Base-by-base conservation (phyloP, 2,113 vertebrate species). In the Nesogale talazaci region DNA sequence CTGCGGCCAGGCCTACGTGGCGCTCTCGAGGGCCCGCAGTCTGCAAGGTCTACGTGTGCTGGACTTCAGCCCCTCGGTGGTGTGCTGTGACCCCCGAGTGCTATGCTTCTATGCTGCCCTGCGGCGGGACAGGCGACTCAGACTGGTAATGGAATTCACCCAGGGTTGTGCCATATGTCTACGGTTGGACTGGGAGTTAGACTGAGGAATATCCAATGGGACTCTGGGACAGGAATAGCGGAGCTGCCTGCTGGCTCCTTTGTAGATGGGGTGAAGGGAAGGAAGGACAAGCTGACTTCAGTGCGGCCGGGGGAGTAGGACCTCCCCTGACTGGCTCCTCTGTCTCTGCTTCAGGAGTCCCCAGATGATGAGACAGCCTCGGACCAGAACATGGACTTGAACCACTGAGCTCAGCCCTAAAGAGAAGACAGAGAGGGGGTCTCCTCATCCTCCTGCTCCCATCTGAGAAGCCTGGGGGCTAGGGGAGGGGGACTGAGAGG, bases 1-100 rank as follows among this genome's bases (percentile, higher is more conserved):
- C 97, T 98, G 98, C 0, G 99, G 99, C 3, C 99, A 99, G 97
- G 99, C 99, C 2, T 99, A 99, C 0, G 99, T 99, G 65, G 99
- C 99, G 3, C 98, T 99, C 12, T 99, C 99, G 75, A 97, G 99
- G 61, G 99, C 99, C 69, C 98, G 98, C 0, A 99, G 98, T 89
- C 97, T 99, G 27, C 97, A 98, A 84, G 99, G 99, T 2, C 98
- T 99, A 8, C 98, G 99, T 16, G 98, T 99, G 70, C 98, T 99
- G 98, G 99, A 99, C 94, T 99, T 99, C 94, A 98, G 99, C 95
- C 98, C 99, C 0, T 96, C 79, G 5, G 99, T 98, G 63, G 99
- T 99, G 88, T 98, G 98, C 92, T 99, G 99, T 29, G 98, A 99
- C 95, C 97, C 98, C 11, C 98, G 98, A 0, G 99, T 99, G 72